phyloP scores from a whole-genome alignment of 2,113 vertebrate genomes.

The Zosterops hypoxanthus region DNA sequence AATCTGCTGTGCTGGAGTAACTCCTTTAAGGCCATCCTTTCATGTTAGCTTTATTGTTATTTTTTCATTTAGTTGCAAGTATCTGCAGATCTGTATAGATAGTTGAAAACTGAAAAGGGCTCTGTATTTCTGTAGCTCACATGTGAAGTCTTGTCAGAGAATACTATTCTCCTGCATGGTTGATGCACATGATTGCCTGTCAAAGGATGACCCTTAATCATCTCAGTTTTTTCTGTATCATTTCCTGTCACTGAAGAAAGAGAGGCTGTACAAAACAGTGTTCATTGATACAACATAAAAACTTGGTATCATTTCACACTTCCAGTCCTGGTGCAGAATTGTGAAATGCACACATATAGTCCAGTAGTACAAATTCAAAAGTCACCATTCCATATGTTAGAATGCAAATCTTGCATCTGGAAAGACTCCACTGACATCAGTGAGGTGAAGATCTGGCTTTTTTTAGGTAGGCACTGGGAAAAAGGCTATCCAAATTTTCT shows the following conservation, averaged over 20 bases:
- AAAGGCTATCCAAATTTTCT: not conserved
- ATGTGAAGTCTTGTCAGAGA: not conserved
- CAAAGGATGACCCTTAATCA: not conserved
- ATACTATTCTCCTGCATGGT: not conserved
- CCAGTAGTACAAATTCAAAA: not conserved
- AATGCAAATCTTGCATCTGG: not conserved
- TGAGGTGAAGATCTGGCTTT: not conserved
- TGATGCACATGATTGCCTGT: not conserved
- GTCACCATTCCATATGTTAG: not conserved
- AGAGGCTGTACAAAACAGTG: not conserved
- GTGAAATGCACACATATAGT: not conserved
- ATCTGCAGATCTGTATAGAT: not conserved
- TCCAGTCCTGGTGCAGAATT: not conserved
- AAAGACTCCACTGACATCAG: not conserved
- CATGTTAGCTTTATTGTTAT: not conserved
- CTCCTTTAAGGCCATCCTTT: not conserved
- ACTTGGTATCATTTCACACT: not conserved
- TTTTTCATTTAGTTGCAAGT: not conserved
- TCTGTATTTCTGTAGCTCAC: not conserved
- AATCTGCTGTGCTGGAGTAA: not conserved
- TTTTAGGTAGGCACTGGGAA: not conserved
- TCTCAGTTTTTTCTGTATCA: not conserved
- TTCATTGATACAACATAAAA: not conserved
- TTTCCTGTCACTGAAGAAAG: not conserved
- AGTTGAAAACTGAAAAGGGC: not conserved